These are phyloP conservation scores for Alauda arvensis DNA, from an alignment of 2,797 vertebrate species.

Conservation along the genomic window DNA sequence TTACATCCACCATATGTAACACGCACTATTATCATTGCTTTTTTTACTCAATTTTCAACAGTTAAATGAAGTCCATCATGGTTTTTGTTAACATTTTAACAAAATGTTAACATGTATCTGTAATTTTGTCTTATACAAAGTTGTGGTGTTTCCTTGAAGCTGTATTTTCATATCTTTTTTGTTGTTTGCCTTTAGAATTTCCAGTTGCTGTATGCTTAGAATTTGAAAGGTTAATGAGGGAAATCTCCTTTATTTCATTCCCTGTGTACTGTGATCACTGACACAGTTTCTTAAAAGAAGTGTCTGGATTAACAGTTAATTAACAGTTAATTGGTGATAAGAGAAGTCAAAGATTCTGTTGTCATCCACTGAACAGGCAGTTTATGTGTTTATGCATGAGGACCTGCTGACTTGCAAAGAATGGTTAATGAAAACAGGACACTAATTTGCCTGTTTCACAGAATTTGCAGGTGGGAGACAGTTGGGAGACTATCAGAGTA, in stretches of 20 bases:
- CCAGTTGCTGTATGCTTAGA: neutral
- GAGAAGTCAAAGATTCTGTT: neutral
- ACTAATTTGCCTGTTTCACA: neutral
- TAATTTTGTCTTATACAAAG: neutral
- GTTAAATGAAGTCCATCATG: neutral
- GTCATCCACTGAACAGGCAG: neutral
- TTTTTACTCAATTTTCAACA: neutral
- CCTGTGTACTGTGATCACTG: neutral
- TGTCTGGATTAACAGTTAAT: too few species aligned
- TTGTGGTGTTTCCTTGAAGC: neutral
- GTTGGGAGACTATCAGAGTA: neutral
- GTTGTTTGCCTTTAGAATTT: neutral
- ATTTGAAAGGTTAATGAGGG: neutral
- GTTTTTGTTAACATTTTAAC: neutral
- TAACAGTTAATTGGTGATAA: neutral
- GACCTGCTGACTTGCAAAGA: neutral
- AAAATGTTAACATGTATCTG: neutral
- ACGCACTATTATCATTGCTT: neutral
- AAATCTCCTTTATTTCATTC: neutral
- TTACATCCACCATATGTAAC: neutral
- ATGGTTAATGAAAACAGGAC: neutral
- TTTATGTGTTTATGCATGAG: neutral
- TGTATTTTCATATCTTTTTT: neutral
- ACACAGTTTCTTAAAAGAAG: neutral
- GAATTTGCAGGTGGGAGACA: neutral